Evolutionary conservation across 1,140 invertebrate genomes (phyloP), one percentile per base, ranked within the genome.

Genomic region (Anadara kagoshimensis): DNA sequence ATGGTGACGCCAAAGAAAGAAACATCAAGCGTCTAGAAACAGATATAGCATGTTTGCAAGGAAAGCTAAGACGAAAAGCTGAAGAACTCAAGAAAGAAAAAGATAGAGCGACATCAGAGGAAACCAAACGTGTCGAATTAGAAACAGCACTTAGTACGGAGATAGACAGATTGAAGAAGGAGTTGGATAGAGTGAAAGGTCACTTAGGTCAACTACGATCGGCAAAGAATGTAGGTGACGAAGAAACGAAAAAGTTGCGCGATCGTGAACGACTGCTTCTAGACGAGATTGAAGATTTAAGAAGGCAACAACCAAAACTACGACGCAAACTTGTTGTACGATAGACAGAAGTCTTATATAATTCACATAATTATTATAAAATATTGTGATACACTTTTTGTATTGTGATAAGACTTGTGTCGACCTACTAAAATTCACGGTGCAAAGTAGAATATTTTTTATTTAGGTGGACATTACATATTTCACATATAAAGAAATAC

Each of bases 191-290:
- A 29, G 76, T 81, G 0, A 81, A 81, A 73, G 79, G 79, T 63
- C 76, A 76, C 2, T 66, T 81, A 0, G 79, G 79, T 63, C 79
- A 81, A 54, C 71, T 81, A 11, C 49, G 79, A 44, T 81, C 79
- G 26, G 80, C 75, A 1, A 82, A 80, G 49, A 79, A 82, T 68
- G 78, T 80, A 29, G 76, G 78, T 3, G 76, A 82, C 61, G 80
- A 82, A 41, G 80, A 82, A 73, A 79, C 80, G 0, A 75, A 73
- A 47, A 82, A 80, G 61, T 43, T 78, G 36, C 66, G 78, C 29
- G 75, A 78, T 26, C 64, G 78, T 16, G 78, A 82, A 65, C 54
- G 65, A 63, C 58, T 75, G 53, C 58, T 79, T 16, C 12, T 74
- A 14, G 72, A 79, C 11, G 73, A 78, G 68, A 75, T 81, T 14